Percentiles rank a stretch among this genome's conserved stretches.
Conservation (phyloP, 2,888 invertebrate species). For the Pheosia gnoma region DNA sequence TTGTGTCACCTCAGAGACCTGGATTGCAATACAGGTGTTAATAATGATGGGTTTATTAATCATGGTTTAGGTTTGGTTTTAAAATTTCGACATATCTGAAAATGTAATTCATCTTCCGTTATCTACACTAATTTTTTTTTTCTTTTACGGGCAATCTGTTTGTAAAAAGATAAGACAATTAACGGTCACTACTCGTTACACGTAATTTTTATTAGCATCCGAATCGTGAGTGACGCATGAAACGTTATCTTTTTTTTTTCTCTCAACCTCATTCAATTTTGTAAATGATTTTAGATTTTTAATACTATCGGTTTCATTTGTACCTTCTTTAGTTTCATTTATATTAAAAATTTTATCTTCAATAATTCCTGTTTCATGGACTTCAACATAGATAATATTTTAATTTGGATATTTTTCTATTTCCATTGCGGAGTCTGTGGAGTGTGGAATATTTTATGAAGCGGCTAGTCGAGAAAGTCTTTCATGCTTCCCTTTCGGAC, state of each 20-base stretch:
- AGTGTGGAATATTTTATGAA: conserved; percentile 53
- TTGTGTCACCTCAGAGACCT: conserved; percentile 31
- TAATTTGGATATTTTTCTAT: neutral
- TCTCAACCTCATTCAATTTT: conserved; percentile 31
- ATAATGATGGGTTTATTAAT: conserved; percentile 18
- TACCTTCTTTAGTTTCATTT: neutral
- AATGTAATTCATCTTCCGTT: conserved; percentile 7
- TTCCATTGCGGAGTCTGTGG: neutral
- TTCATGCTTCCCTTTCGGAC: conserved; percentile 68
- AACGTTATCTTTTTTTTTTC: conserved; percentile 11
- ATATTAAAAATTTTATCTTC: neutral
- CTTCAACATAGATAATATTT: neutral
- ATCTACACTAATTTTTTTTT: conserved; percentile 1
- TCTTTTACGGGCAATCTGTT: conserved; percentile 2
- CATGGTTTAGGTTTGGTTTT: conserved; percentile 15
- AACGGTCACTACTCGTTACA: conserved; percentile 32
- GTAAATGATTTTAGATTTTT: conserved; percentile 13
- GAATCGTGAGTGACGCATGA: conserved; percentile 29
- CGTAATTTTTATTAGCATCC: conserved; percentile 35
- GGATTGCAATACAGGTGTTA: conserved; percentile 27
- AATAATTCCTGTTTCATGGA: neutral
- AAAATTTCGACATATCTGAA: neutral
- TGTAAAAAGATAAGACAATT: conserved; percentile 10
- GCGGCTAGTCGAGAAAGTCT: conserved; percentile 52
- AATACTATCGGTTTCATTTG: neutral